These are phyloP conservation scores for Bombus difficillimus DNA, from an alignment of 1,140 invertebrate genomes.

Conservation along the genomic window DNA sequence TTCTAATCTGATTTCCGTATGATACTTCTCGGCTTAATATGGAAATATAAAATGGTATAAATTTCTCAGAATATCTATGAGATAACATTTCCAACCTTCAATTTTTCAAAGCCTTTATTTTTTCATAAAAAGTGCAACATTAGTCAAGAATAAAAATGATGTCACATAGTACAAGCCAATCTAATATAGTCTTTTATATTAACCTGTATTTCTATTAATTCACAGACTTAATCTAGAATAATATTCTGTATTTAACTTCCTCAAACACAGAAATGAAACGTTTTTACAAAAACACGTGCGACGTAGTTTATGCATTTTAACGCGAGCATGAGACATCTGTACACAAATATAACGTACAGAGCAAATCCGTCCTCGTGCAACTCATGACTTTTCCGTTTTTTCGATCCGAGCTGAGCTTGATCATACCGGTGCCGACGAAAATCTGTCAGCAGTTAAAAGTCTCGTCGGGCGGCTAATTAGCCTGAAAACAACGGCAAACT, in stretches of 20 bases:
- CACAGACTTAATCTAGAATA: not conserved
- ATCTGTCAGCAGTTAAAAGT: constrained; percentile 6
- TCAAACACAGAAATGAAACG: not conserved
- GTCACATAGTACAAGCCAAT: no score
- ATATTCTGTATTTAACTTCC: not conserved
- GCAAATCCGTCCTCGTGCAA: not conserved
- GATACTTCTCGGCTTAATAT: no score
- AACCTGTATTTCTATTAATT: not conserved
- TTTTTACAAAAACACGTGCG: not conserved
- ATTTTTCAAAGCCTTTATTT: no score
- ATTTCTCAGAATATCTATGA: no score
- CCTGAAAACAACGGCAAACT: constrained; percentile 10
- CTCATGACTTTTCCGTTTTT: not conserved
- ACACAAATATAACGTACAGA: not conserved
- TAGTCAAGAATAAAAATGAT: no score
- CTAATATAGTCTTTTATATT: no score
- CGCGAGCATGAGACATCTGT: not conserved
- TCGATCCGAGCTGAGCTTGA: not conserved
- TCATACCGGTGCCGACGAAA: not conserved
- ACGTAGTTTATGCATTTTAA: not conserved
- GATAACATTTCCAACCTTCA: no score
- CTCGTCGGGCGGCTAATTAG: constrained; percentile 44
- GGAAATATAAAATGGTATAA: no score
- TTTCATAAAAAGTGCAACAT: no score
- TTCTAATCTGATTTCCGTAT: no score